Base-by-base conservation (phyloP, 2,888 invertebrate genomes). In the Iphiclides podalirius region DNA sequence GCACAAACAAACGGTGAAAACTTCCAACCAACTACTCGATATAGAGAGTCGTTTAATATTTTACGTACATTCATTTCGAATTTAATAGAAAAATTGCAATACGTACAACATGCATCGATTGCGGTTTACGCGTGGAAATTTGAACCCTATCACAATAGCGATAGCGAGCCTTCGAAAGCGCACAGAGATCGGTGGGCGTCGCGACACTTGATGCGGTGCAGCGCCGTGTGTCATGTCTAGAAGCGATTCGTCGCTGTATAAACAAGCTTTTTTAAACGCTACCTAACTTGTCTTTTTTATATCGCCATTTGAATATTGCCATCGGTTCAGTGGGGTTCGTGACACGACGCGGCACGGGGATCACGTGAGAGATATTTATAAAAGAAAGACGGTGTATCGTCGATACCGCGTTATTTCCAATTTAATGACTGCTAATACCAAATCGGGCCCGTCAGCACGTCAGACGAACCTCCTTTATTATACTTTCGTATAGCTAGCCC, bases 361-460 rank as follows among this genome's bases (percentile, higher is more conserved):
- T 88, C 87, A 87, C 88, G 88, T 87, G 86, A 85, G 76, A 83
- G 79, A 81, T 86, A 87, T 87, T 88, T 87, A 87, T 87, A 87
- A 87, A 86, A 87, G 85, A 84, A 86, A 78, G 82, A 73, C 80
- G 75, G 82, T 77, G 81, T 83, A 86, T 87, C 74, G 79, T 64
- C 82, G 79, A 85, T 84, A 80, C 72, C 81, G 81, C 86, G 84
- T 80, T 84, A 85, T 87, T 86, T 86, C 86, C 87, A 85, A 88
- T 87, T 88, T 88, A 88, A 88, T 87, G 86, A 86, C 85, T 82
- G 82, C 84, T 87, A 87, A 87, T 87, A 84, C 71, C 73, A 76
- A 79, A 79, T 78, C 81, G 80, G 71, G 74, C 70, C 66, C 67
- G 76, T 72, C 74, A 76, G 74, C 84, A 83, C 82, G 85, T 85